Base-by-base conservation (phyloP, 2,113 vertebrate genomes). In the Grantiella picta region DNA sequence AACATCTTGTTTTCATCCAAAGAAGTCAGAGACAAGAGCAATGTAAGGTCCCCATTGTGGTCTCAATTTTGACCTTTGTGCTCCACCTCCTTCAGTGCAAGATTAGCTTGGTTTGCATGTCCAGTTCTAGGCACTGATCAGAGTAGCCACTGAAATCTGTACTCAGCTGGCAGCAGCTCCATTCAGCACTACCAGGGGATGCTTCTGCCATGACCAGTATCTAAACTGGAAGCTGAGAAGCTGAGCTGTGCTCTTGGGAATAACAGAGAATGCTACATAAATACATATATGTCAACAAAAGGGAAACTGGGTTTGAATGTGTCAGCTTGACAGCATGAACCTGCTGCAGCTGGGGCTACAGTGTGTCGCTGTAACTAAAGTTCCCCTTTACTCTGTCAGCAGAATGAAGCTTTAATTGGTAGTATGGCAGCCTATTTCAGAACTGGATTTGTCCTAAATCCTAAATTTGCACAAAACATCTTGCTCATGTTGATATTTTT, bases 191-290 rank as follows among this genome's bases (percentile, higher is more conserved):
- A 91, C 82, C 86, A 94, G 50, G 40, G n/a, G 31, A 94, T 94
- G 61, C 53, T 91, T 95, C 73, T 82, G 42, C 61, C 63, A 45
- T 95, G 94, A 95, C 50, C 61, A 38, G 36, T 42, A 82, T 35
- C 78, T 91, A 61, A 94, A 92, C 49, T 81, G 49, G 90, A 79
- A 85, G 61, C 40, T 81, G 72, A 90, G 76, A 94, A 89, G 49
- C 82, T 87, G 57, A 96, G 33, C 81, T 89, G 12, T 79, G 61
- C 57, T 86, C 60, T 89, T 87, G 78, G 16, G 11, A 94, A 82
- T 52, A 85, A 29, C 45, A 40, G 49, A 65, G 56, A 88, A 73
- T 59, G 52, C 54, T 80, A 53, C 25, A 42, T 33, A 92, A 79
- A 94, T 84, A 78, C 14, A 71, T 29, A 15, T 29, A 15, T 56